These are phyloP conservation scores for Molanna angustata DNA, from an alignment of 2,888 invertebrate genomes.

Conservation along the genomic window DNA sequence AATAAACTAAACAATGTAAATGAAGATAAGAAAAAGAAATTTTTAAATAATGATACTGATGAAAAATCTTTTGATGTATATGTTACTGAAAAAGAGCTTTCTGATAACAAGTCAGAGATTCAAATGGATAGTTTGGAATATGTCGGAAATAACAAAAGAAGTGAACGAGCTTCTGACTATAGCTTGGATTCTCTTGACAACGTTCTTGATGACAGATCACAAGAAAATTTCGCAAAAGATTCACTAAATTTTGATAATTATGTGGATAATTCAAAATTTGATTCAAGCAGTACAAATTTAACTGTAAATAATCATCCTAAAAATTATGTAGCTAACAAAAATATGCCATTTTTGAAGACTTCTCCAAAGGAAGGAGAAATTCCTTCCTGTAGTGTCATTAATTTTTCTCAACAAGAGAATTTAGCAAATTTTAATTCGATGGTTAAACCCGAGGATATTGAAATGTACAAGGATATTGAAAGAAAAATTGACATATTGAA, in stretches of 20 bases:
- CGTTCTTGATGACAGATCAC: conserved; percentile 43
- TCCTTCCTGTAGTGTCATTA: conserved; percentile 17
- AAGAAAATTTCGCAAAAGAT: conserved; percentile 49
- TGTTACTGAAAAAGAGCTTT: conserved; percentile 59
- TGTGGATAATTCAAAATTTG: conserved; percentile 39
- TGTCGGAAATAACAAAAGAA: conserved; percentile 46
- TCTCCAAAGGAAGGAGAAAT: conserved; percentile 25
- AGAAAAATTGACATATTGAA: conserved; percentile 69
- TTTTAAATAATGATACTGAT: conserved; percentile 15
- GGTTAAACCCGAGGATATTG: conserved; percentile 53
- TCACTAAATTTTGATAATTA: conserved; percentile 53
- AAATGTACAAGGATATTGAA: conserved; percentile 64
- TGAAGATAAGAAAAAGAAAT: conserved; percentile 14
- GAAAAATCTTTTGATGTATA: conserved; percentile 61
- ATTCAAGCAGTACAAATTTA: conserved; percentile 29
- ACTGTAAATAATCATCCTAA: conserved; percentile 28
- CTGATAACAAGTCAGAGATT: conserved; percentile 58
- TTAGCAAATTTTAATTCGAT: conserved; percentile 36
- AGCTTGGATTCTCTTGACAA: conserved; percentile 56
- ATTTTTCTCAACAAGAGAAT: conserved; percentile 8
- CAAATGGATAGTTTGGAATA: conserved; percentile 63
- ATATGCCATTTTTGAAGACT: conserved; percentile 32
- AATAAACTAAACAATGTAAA: neutral
- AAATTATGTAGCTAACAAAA: conserved; percentile 27
- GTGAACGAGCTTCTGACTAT: conserved; percentile 46